Percentiles rank a stretch among this genome's conserved stretches.
These are phyloP conservation scores for Colius striatus DNA, from an alignment of 2,113 vertebrate genomes.

Conservation along the genomic window DNA sequence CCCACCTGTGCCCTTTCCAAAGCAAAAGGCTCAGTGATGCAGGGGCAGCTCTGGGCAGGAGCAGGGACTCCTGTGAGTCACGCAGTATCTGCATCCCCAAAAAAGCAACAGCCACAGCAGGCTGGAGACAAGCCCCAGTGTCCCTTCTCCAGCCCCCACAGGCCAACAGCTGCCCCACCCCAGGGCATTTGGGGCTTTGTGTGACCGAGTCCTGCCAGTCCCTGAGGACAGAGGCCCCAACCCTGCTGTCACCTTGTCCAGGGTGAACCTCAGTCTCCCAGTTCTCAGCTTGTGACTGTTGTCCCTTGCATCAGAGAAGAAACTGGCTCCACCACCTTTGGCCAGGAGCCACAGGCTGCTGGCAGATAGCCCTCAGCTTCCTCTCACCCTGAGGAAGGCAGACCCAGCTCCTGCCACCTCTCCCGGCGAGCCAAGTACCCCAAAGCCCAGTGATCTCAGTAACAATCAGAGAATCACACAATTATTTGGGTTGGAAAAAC, in stretches of 20 bases:
- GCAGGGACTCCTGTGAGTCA: neutral
- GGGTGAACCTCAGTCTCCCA: neutral
- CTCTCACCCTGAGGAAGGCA: neutral
- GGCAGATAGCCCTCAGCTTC: neutral
- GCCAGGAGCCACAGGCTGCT: neutral
- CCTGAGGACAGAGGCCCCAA: neutral
- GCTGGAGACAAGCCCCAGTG: rapidly evolving
- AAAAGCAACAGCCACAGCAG: neutral
- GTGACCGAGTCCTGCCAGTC: neutral
- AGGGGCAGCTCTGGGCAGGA: neutral
- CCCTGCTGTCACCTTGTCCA: neutral
- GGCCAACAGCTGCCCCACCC: neutral
- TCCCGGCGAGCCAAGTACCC: neutral
- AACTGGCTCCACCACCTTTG: neutral
- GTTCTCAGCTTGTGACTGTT: neutral
- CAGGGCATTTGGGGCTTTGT: neutral
- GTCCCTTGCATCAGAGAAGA: neutral
- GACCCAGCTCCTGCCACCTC: rapidly evolving
- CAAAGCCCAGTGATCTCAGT: rapidly evolving
- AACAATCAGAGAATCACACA: too few species aligned
- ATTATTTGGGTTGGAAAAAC: neutral
- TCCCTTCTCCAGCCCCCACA: neutral
- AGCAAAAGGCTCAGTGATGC: neutral
- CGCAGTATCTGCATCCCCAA: neutral
- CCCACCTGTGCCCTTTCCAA: neutral